These are phyloP conservation scores for Zosterops borbonicus DNA, from an alignment of 2,113 vertebrate genomes.

Conservation along the genomic window DNA sequence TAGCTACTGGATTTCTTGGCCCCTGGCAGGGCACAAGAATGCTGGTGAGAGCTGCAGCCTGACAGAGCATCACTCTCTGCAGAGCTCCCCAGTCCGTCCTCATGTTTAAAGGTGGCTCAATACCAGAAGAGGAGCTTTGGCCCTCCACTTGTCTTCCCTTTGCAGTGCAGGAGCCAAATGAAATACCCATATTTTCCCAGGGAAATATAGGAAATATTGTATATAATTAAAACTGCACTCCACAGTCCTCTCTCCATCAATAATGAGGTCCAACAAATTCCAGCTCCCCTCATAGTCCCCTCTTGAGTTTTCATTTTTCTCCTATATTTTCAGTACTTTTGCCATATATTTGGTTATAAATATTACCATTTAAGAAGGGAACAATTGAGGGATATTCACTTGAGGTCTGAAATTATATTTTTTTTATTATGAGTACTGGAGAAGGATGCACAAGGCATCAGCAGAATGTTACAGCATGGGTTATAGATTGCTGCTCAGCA, in stretches of 20 bases:
- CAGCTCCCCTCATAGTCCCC: background rate
- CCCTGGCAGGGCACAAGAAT: fast-evolving
- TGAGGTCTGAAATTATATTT: background rate
- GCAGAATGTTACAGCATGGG: conserved; percentile 22
- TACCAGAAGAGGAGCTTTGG: background rate
- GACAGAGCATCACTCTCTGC: background rate
- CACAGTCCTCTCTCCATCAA: background rate
- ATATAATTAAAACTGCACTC: background rate
- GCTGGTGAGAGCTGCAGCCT: background rate
- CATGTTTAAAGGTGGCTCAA: background rate
- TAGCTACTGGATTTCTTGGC: background rate
- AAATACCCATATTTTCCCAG: background rate
- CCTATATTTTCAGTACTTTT: background rate
- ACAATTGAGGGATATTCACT: background rate
- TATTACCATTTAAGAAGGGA: background rate
- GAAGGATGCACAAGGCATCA: conserved; percentile 27
- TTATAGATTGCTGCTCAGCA: conserved; percentile 46
- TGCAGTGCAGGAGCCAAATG: background rate
- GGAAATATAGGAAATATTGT: background rate
- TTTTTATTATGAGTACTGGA: background rate
- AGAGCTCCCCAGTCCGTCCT: background rate
- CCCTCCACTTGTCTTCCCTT: background rate
- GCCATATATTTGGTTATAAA: background rate
- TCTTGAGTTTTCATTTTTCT: background rate
- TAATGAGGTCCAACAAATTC: background rate